A percentile compares a stretch with the other conserved stretches of the same genome.
These are phyloP conservation scores for Invenusta paracnida DNA, from an alignment of 2,888 invertebrate genomes.

Conservation along the genomic window DNA sequence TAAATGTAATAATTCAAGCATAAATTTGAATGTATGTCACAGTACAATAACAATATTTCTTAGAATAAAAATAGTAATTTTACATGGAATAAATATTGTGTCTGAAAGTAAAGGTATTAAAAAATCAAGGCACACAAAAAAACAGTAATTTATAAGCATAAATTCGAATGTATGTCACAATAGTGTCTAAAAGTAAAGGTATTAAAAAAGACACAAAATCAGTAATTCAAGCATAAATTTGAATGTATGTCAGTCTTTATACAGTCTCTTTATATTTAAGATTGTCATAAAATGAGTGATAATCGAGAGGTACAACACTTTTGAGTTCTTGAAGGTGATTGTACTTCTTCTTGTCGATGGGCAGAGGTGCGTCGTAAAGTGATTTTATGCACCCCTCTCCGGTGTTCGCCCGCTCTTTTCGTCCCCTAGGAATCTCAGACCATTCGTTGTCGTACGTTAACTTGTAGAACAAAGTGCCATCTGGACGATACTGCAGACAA, in stretches of 20 bases:
- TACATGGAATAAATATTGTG: neutral
- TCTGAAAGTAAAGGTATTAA: neutral
- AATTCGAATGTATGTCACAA: neutral
- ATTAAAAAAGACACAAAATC: neutral
- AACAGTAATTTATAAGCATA: neutral
- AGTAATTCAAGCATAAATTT: neutral
- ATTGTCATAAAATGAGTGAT: neutral
- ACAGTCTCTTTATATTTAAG: neutral
- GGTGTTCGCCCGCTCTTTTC: neutral
- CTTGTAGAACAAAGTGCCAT: neutral
- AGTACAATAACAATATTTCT: neutral
- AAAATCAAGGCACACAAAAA: neutral
- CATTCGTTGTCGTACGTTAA: constrained; percentile 2
- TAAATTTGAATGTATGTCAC: neutral
- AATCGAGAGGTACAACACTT: neutral
- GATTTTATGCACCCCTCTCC: neutral
- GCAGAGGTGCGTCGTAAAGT: neutral
- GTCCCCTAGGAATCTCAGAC: constrained; percentile 19
- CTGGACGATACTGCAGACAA: neutral
- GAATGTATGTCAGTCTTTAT: neutral
- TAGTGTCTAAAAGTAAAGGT: neutral
- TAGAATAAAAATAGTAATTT: neutral
- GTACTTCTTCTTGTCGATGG: neutral
- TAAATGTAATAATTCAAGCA: neutral
- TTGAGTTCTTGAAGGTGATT: neutral